phyloP scores from a whole-genome alignment of 1,140 invertebrate species.

The Drosophila paulistorum region DNA sequence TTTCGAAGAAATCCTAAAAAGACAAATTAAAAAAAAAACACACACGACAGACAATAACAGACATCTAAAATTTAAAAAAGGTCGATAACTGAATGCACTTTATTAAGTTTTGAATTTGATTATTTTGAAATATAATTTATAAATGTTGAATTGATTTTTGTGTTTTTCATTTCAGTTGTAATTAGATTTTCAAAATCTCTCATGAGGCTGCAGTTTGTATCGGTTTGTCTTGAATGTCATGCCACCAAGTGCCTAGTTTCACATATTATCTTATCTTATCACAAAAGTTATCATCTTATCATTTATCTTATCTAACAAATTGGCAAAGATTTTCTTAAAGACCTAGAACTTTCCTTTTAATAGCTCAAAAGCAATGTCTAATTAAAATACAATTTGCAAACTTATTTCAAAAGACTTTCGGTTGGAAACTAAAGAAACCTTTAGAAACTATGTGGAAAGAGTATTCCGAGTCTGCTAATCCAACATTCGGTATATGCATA shows the following conservation, averaged over 20 bases:
- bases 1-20: conserved; percentile 48
- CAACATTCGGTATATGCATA: background rate
- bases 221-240: too few species aligned
- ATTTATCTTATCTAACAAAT: background rate
- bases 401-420: too few species aligned
- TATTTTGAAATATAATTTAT: too few species aligned
- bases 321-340: conserved; percentile 1
- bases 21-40: background rate
- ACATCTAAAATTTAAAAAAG: background rate
- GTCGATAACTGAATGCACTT: conserved; percentile 8
- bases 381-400: too few species aligned
- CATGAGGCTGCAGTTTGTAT: too few species aligned
- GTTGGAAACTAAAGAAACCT: too few species aligned
- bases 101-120: background rate
- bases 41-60: background rate
- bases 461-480: background rate
- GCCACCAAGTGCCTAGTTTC: too few species aligned
- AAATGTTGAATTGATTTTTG: too few species aligned
- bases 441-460: background rate
- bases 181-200: too few species aligned
- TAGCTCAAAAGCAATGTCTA: background rate
- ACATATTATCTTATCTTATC: too few species aligned
- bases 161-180: too few species aligned
- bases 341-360: background rate
- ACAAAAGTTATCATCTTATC: background rate